These are phyloP conservation scores for Ctenomys sociabilis DNA, from an alignment of 2,113 vertebrate species.

Conservation along the genomic window DNA sequence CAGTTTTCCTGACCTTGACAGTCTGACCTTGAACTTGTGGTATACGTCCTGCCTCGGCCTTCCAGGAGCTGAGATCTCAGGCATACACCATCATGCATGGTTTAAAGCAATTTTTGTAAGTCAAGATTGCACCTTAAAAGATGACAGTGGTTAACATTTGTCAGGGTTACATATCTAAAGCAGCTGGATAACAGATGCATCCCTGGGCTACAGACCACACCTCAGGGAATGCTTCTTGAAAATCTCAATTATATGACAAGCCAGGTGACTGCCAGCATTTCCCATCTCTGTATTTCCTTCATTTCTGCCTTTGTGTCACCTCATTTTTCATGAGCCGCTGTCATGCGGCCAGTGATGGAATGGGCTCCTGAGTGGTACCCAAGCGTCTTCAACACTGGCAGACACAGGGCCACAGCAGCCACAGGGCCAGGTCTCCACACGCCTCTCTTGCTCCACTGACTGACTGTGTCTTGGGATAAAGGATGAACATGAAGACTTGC, in stretches of 20 bases:
- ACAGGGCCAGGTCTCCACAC: constrained; percentile 95
- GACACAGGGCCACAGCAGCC: constrained; percentile 87
- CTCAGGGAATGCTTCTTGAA: constrained; percentile 74
- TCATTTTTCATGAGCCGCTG: constrained; percentile 94
- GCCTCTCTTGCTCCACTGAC: constrained; percentile 88
- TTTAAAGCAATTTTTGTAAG: too few species aligned
- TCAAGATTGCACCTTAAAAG: not conserved
- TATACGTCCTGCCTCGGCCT: too few species aligned
- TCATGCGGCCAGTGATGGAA: constrained; percentile 92
- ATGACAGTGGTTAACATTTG: constrained; percentile 65
- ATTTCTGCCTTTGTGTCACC: constrained; percentile 93
- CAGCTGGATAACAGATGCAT: not conserved
- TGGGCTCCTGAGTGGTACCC: constrained; percentile 86
- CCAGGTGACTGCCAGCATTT: constrained; percentile 93
- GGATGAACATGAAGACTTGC: constrained; percentile 94
- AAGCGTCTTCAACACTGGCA: constrained; percentile 78
- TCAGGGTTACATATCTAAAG: constrained; percentile 46
- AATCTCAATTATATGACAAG: constrained; percentile 95
- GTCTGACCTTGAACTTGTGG: too few species aligned
- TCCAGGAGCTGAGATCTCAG: not conserved
- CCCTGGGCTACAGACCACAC: not conserved
- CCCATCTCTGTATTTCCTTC: constrained; percentile 93
- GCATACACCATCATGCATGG: not conserved
- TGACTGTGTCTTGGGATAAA: constrained; percentile 87
- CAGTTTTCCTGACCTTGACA: too few species aligned